A percentile compares a stretch with the other conserved stretches of the same genome.
These are phyloP conservation scores for Drosophila gunungcola DNA, from an alignment of 1,140 invertebrate species.

Conservation along the genomic window DNA sequence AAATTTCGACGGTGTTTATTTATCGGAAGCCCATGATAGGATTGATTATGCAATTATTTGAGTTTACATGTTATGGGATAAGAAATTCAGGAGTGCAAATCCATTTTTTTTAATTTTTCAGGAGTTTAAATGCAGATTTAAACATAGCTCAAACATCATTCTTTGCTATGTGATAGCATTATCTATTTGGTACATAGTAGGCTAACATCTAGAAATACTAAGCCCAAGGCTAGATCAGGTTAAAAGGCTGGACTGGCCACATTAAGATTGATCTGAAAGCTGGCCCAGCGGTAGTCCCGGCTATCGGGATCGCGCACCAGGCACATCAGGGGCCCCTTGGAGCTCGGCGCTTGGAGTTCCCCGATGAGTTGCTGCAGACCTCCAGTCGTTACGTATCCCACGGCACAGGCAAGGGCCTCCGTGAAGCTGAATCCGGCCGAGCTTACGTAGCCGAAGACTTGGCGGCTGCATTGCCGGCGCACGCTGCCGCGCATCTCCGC, in stretches of 20 bases:
- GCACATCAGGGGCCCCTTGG: conserved; percentile 70
- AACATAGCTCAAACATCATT: neutral
- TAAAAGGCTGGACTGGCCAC: conserved; percentile 23
- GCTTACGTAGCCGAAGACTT: conserved; percentile 90
- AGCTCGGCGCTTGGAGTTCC: conserved; percentile 11
- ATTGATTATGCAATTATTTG: too few species aligned
- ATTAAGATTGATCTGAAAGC: conserved; percentile 81
- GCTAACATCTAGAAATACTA: neutral
- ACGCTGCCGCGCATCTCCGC: conserved; percentile 84
- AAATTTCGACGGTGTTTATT: conserved; percentile 43
- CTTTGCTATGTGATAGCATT: conserved; percentile 1
- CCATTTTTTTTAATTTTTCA: too few species aligned
- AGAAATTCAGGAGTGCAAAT: too few species aligned
- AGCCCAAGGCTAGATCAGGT: neutral
- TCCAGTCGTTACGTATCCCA: conserved; percentile 88
- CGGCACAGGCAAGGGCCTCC: conserved; percentile 87
- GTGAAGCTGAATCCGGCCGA: conserved; percentile 90
- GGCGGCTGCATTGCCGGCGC: conserved; percentile 87
- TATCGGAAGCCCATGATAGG: neutral
- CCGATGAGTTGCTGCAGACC: conserved; percentile 83
- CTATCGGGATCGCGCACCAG: conserved; percentile 85
- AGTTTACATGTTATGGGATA: too few species aligned
- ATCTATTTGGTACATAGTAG: neutral
- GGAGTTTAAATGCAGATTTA: too few species aligned
- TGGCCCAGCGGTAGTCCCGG: conserved; percentile 85